Evolutionary conservation across 37 sponge, comb jelly and placozoan genomes (phyloP).

Genomic region (Agelas oroides): DNA sequence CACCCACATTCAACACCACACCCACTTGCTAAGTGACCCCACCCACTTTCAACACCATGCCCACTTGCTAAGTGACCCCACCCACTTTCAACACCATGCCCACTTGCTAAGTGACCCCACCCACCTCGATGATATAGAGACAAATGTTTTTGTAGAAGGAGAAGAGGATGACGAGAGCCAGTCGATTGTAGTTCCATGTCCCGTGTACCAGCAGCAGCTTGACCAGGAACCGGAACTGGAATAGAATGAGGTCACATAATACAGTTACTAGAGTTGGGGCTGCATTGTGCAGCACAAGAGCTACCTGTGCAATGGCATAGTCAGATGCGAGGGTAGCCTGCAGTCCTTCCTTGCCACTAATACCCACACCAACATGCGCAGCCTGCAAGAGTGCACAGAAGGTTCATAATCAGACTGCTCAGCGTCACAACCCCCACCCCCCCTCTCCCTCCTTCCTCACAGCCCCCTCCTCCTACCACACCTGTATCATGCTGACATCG

Average conservation of each 20-base stretch:
- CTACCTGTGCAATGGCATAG: constrained; percentile 84
- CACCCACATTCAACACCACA: too few relatives aligned
- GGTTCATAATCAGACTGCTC: too few relatives aligned
- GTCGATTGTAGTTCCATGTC: constrained; percentile 87
- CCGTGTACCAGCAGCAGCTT: constrained; percentile 91
- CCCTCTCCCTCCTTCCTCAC: too few relatives aligned
- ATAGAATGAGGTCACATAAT: not conserved
- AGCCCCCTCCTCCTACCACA: not conserved
- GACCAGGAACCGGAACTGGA: constrained; percentile 83
- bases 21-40: too few relatives aligned
- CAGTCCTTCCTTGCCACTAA: constrained; percentile 88
- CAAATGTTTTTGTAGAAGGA: constrained; percentile 96
- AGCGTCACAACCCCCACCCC: too few relatives aligned
- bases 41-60: constrained; percentile 52
- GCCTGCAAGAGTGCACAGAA: constrained; percentile 50
- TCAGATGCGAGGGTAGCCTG: constrained; percentile 89
- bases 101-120: not conserved
- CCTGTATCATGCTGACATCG: constrained; percentile 93
- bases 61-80: too few relatives aligned
- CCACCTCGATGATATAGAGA: constrained; percentile 81
- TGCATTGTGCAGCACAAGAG: too few relatives aligned
- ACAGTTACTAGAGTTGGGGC: too few relatives aligned
- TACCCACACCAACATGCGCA: constrained; percentile 89
- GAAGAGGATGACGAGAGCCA: constrained; percentile 80
- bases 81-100: too few relatives aligned